Conservation (phyloP, 2,888 invertebrate genomes). For the Netelia melanura region DNA sequence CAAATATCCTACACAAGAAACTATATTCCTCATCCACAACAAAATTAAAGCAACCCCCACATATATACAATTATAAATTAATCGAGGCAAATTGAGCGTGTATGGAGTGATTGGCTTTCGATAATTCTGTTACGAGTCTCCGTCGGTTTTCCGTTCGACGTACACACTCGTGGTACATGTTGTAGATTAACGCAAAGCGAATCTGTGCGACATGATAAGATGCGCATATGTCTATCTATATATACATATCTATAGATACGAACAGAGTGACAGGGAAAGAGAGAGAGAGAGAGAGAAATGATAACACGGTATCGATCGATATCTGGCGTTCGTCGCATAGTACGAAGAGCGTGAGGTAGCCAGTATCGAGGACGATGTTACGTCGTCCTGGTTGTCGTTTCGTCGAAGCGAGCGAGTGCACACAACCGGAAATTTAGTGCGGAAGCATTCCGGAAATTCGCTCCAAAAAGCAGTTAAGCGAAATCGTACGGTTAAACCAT, state of each 20-base stretch:
- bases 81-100: neutral
- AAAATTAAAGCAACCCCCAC: too few species aligned
- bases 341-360: neutral
- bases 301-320: too few species aligned
- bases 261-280: neutral
- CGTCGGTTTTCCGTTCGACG: neutral
- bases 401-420: neutral
- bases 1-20: too few species aligned
- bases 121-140: slow-evolving; percentile 29
- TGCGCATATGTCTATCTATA: neutral
- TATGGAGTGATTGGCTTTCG: slow-evolving; percentile 37
- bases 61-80: neutral
- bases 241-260: neutral
- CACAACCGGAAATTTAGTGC: slow-evolving; percentile 39
- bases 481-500: neutral
- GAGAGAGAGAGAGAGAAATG: neutral
- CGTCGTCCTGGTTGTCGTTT: neutral
- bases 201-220: neutral
- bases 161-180: neutral
- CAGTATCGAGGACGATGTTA: slow-evolving; percentile 20
- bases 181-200: neutral
- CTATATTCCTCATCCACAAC: too few species aligned
- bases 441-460: slow-evolving; percentile 50
- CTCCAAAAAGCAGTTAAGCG: slow-evolving; percentile 45
- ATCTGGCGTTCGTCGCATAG: too few species aligned